Conservation (phyloP, 2,797 vertebrate species). For the Alcedo atthis region DNA sequence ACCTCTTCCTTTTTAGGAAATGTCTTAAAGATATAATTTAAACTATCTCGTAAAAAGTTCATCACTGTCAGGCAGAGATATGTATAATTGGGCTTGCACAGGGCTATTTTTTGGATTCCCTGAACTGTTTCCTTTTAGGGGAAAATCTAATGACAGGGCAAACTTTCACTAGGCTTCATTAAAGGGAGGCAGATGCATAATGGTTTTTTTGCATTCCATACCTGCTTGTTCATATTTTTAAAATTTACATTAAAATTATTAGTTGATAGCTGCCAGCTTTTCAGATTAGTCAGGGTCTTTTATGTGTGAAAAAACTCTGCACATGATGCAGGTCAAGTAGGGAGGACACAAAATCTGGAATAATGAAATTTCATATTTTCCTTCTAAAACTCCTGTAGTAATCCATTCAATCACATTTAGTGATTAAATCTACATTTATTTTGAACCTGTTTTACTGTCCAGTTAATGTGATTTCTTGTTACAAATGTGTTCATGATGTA, state of each 20-base stretch:
- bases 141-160: conserved; percentile 27
- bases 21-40: conserved; percentile 67
- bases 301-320: neutral
- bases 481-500: neutral
- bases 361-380: neutral
- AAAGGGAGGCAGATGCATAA: neutral
- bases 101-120: conserved; percentile 54
- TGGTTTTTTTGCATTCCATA: neutral
- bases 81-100: conserved; percentile 28
- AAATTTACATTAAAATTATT: conserved; percentile 28
- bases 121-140: conserved; percentile 73
- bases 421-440: neutral
- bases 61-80: conserved; percentile 60
- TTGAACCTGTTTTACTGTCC: neutral
- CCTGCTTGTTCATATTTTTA: conserved; percentile 21
- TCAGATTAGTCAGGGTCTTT: conserved; percentile 2
- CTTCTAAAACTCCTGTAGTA: neutral
- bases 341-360: neutral
- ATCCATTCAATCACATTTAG: neutral
- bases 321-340: neutral
- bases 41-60: conserved; percentile 62
- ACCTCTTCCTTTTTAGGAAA: conserved; percentile 67
- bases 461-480: neutral
- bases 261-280: conserved; percentile 27
- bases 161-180: conserved; percentile 16